These are phyloP conservation scores for Taenaris catops DNA, from an alignment of 2,888 invertebrate genomes.

Conservation along the genomic window DNA sequence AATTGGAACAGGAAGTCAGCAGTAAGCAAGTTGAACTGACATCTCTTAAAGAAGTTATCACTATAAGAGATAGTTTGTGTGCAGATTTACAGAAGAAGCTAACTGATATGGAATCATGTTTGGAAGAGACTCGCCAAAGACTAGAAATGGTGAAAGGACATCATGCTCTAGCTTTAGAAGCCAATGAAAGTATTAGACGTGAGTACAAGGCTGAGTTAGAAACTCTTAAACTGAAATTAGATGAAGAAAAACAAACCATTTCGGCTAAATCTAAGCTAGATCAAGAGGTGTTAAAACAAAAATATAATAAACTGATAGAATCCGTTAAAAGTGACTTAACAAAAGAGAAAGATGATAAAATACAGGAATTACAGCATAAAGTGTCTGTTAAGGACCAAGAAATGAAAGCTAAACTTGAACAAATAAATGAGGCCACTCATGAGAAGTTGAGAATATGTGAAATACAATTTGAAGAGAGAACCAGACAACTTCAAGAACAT, in stretches of 20 bases:
- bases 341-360: constrained; percentile 54
- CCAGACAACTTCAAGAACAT: constrained; percentile 53
- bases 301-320: constrained; percentile 52
- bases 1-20: constrained; percentile 57
- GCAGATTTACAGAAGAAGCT: constrained; percentile 67
- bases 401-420: constrained; percentile 68
- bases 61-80: constrained; percentile 63
- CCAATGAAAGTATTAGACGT: constrained; percentile 70
- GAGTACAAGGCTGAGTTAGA: constrained; percentile 71
- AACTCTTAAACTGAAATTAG: constrained; percentile 58
- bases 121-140: constrained; percentile 63
- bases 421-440: constrained; percentile 62
- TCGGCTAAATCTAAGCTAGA: constrained; percentile 53
- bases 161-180: constrained; percentile 68
- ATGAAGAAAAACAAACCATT: constrained; percentile 65
- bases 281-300: constrained; percentile 52
- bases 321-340: constrained; percentile 48
- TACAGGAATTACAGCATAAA: constrained; percentile 52
- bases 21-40: constrained; percentile 61
- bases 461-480: constrained; percentile 70
- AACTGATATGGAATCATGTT: constrained; percentile 45
- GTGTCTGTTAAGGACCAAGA: constrained; percentile 52
- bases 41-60: constrained; percentile 63
- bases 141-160: constrained; percentile 74
- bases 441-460: constrained; percentile 68